Percentiles rank a stretch among this genome's conserved stretches.
Conservation (phyloP, 2,113 vertebrate genomes). For the Archilochus colubris region DNA sequence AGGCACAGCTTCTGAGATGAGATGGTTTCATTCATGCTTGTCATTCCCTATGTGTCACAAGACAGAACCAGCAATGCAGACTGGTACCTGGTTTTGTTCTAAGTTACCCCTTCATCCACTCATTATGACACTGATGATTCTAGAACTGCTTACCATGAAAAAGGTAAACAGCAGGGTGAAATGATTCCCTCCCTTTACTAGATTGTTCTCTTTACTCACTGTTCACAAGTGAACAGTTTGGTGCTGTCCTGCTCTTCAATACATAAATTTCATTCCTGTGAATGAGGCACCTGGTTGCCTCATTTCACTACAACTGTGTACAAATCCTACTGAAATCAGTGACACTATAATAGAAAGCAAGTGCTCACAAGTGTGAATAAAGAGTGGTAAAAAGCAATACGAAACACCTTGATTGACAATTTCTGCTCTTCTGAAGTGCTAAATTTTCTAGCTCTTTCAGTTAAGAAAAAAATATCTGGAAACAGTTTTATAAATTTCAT, state of each 20-base stretch:
- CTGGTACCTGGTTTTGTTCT: not conserved
- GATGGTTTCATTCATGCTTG: not conserved
- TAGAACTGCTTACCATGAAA: not conserved
- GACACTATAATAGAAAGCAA: not conserved
- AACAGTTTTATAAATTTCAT: not conserved
- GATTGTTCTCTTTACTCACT: not conserved
- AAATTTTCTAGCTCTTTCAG: not conserved
- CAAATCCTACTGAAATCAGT: not conserved
- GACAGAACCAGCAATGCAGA: not conserved
- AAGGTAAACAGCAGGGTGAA: not conserved
- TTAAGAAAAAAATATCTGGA: constrained; percentile 1
- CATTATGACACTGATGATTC: not conserved
- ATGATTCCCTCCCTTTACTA: not conserved
- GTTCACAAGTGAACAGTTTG: not conserved
- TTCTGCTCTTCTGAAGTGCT: not conserved
- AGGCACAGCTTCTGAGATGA: not conserved
- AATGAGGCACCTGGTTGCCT: too few relatives aligned
- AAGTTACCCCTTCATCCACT: not conserved
- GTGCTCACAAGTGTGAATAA: not conserved
- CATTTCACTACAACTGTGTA: not conserved
- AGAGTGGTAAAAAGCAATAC: not conserved
- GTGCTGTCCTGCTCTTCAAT: not conserved
- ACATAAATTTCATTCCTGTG: not conserved
- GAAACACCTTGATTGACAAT: not conserved
- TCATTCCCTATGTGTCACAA: not conserved